Conservation (phyloP, 2,113 vertebrate species). For the Alosa alosa region DNA sequence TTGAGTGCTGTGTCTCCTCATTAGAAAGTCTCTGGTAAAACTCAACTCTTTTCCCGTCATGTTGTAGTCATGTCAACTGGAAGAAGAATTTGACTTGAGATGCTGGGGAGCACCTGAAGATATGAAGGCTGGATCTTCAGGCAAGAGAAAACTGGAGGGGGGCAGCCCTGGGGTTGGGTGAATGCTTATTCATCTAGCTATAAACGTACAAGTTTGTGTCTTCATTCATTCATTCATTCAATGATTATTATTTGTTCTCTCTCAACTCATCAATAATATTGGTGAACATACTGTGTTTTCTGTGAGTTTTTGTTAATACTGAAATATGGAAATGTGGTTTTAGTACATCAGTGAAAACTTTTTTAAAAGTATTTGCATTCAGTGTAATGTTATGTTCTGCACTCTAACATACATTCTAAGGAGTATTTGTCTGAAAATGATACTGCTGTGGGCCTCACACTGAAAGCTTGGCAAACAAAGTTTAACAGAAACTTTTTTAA, state of each 20-base stretch:
- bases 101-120: conserved; percentile 53
- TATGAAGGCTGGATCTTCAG: conserved; percentile 13
- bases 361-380: background rate
- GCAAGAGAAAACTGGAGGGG: conserved; percentile 58
- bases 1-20: too few species aligned
- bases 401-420: background rate
- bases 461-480: background rate
- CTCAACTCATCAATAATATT: background rate
- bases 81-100: conserved; percentile 63
- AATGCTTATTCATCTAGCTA: background rate
- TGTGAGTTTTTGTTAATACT: background rate
- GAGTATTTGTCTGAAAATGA: background rate
- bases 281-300: background rate
- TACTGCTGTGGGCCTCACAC: too few species aligned
- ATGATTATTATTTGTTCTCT: background rate
- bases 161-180: background rate
- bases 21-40: too few species aligned
- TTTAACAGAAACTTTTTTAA: background rate
- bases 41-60: background rate
- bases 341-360: background rate
- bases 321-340: background rate
- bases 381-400: too few species aligned
- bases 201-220: too few species aligned
- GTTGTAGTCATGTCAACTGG: conserved; percentile 63
- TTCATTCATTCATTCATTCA: background rate